A percentile compares a stretch with the other conserved stretches of the same genome.
Conservation (phyloP, 2,797 vertebrate genomes). For the Syngnathus acus region DNA sequence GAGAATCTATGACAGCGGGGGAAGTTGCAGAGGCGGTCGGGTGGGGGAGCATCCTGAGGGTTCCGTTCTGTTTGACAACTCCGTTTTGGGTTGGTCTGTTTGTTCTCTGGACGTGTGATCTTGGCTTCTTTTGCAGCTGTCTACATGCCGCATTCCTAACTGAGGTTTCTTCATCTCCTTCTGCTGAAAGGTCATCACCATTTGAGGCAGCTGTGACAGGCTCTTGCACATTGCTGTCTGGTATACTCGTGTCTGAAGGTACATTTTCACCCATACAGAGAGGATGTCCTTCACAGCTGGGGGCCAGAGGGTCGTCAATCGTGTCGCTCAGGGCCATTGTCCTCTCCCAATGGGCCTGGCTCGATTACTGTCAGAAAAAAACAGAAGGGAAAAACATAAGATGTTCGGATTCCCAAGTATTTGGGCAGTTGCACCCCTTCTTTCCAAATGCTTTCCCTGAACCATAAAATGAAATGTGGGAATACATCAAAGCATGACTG, state of each 20-base stretch:
- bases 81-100: conserved; percentile 61
- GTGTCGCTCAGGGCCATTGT: conserved; percentile 80
- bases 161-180: conserved; percentile 17
- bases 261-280: conserved; percentile 29
- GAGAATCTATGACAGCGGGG: conserved; percentile 67
- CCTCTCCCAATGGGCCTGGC: conserved; percentile 33
- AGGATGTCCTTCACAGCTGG: conserved; percentile 68
- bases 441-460: background rate
- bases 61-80: conserved; percentile 73
- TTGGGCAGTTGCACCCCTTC: background rate
- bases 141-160: conserved; percentile 1
- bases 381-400: background rate
- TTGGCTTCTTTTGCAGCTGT: conserved; percentile 19
- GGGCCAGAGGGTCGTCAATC: conserved; percentile 60
- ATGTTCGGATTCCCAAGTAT: background rate
- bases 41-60: conserved; percentile 60
- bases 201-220: conserved; percentile 16
- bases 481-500: too few species aligned
- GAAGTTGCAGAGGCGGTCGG: conserved; percentile 26
- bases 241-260: conserved; percentile 10
- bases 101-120: conserved; percentile 15
- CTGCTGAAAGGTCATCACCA: conserved; percentile 8
- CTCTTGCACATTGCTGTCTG: conserved; percentile 25
- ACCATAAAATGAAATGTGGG: background rate
- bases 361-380: conserved; percentile 20